Conservation (phyloP, 1,140 invertebrate genomes). For the Coelopa frigida region DNA sequence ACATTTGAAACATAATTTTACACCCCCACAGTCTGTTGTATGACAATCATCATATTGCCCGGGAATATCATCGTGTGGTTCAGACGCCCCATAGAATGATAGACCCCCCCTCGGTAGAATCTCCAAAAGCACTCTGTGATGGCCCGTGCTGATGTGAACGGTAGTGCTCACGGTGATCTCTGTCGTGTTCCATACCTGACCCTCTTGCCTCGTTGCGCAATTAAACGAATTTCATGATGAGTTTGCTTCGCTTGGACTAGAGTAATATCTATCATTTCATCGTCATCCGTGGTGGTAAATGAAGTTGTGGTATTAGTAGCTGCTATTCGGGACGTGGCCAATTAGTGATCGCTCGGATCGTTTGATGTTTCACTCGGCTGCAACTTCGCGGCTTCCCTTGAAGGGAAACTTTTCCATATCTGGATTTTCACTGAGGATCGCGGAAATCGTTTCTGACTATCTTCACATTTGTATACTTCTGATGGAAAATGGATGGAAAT, state of each 20-base stretch:
- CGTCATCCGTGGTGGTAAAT: slow-evolving; percentile 44
- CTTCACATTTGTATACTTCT: too few species aligned
- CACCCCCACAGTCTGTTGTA: too few species aligned
- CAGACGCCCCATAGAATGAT: slow-evolving; percentile 42
- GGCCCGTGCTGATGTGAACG: slow-evolving; percentile 37
- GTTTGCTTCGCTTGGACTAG: slow-evolving; percentile 35
- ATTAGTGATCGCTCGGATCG: slow-evolving; percentile 29
- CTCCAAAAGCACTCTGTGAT: slow-evolving; percentile 42
- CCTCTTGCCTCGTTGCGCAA: slow-evolving; percentile 26
- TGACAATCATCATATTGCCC: slow-evolving; percentile 99
- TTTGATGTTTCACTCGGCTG: slow-evolving; percentile 42
- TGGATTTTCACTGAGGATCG: too few species aligned
- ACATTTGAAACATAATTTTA: too few species aligned
- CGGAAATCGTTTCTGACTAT: too few species aligned
- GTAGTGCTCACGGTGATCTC: slow-evolving; percentile 22
- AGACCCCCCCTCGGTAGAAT: slow-evolving; percentile 40
- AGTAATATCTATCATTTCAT: slow-evolving; percentile 61
- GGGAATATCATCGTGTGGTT: slow-evolving; percentile 74
- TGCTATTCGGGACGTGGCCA: slow-evolving; percentile 25
- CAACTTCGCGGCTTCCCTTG: slow-evolving; percentile 43
- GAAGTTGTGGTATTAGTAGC: slow-evolving; percentile 23
- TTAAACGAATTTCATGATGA: slow-evolving; percentile 19
- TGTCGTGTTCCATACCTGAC: slow-evolving; percentile 37
- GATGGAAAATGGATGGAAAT: too few species aligned
- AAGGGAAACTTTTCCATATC: slow-evolving; percentile 51